phyloP scores from a whole-genome alignment of 2,888 invertebrate species.

The Isotomurus palustris region DNA sequence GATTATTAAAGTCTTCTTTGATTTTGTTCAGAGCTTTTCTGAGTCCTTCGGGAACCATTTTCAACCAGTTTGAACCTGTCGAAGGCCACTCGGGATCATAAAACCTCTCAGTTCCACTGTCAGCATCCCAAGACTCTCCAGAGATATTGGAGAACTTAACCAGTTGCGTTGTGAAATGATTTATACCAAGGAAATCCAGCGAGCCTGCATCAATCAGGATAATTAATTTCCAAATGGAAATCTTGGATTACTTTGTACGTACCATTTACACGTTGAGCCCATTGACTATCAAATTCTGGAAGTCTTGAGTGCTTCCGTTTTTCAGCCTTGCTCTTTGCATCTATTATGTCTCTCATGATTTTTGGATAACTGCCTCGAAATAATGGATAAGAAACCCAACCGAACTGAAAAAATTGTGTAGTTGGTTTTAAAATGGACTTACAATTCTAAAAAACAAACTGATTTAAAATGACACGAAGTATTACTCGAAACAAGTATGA shows the following conservation, averaged over 20 bases:
- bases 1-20: slow-evolving; percentile 6
- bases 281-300: slow-evolving; percentile 1
- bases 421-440: neutral
- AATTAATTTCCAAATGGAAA: neutral
- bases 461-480: too few species aligned
- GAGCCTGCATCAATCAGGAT: slow-evolving; percentile 2
- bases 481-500: slow-evolving; percentile 40
- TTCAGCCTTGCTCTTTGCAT: slow-evolving; percentile 47
- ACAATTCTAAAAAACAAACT: neutral
- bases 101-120: slow-evolving; percentile 5
- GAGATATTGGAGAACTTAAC: slow-evolving; percentile 1
- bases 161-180: slow-evolving; percentile 11
- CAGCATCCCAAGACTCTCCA: neutral
- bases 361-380: slow-evolving; percentile 48
- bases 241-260: neutral
- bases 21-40: slow-evolving; percentile 9
- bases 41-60: slow-evolving; percentile 1
- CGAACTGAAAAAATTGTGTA: slow-evolving; percentile 43
- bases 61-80: slow-evolving; percentile 3
- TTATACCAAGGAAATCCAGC: slow-evolving; percentile 11
- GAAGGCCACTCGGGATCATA: slow-evolving; percentile 10
- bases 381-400: slow-evolving; percentile 50
- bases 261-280: slow-evolving; percentile 26
- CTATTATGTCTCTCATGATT: slow-evolving; percentile 47
- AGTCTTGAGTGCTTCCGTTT: slow-evolving; percentile 36